Evolutionary conservation across 2,113 vertebrate genomes (phyloP), one percentile per base, ranked within the genome.

Genomic region (Platichthys flesus): DNA sequence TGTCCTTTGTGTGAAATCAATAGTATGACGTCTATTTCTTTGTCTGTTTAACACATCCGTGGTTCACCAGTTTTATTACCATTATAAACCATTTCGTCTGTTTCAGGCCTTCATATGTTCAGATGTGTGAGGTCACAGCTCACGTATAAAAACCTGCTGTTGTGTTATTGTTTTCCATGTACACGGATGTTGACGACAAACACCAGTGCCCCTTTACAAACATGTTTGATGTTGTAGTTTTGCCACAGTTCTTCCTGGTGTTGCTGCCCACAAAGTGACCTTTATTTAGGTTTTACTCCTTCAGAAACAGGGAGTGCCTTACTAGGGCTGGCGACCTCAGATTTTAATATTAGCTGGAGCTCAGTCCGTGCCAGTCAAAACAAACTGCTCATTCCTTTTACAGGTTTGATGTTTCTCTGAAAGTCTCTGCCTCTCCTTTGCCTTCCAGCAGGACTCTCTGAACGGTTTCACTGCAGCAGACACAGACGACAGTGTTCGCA

Each of bases 391-490:
- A 3, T 61, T 73, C 55, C 66, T 62, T 3, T 47, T 52, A 31
- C 42, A 64, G 71, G 26, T 56, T 21, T 5, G 15, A 2, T 77
- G 40, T 52, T 54, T 10, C 42, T 60, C 20, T 83, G 12, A 51
- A 40, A 0, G 15, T 70, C 23, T 68, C 66, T 58, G 26, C 20
- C 51, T 66, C 52, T 56, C 21, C 20, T 56, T n/a, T 71, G 4
- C 60, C 0, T 59, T 16, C 60, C 21, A 31, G 14, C 70, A 95
- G 94, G 91, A 93, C 72, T 62, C 63, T 3, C 16, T 85, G 20
- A 88, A 93, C 55, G 74, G 83, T 16, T 88, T 89, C 49, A 73
- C 65, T 37, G 66, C 85, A 15, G 74, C 71, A 67, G 84, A 92
- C 18, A 21, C 76, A 59, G 79, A 91, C 35, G 79, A 91, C 40